Evolutionary conservation across 2,113 vertebrate species (phyloP), one percentile per base, ranked within the genome.

Genomic region (Ondatra zibethicus): DNA sequence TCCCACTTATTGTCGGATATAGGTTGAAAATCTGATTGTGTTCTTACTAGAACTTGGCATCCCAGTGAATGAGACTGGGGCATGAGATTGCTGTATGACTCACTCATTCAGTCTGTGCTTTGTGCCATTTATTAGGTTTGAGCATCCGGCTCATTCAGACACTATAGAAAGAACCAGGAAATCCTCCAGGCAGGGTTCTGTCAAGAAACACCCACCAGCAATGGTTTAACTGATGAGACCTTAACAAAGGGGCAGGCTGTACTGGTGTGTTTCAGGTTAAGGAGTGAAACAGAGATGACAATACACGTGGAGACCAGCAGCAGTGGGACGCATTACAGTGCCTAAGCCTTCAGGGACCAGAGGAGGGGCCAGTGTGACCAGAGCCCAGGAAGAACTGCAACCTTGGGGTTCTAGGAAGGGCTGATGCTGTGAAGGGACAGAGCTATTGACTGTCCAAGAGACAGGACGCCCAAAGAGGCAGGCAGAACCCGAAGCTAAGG

Each of bases 11-110:
- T 87, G 73, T 91, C 66, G 68, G 91, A n/a, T 88, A 87, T 73
- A 92, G 55, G 42, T 72, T 89, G 78, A 52, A 88, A 58, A 65
- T 73, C 90, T 88, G 78, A 96, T 91, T 81, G 52, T n/a, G 42
- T 87, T 87, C 94, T 78, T 78, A 86, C 86, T 91, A 84, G 93
- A 91, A 42, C 68, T 93, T 61, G 70, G 76, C 33, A 55, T 89
- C 33, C 86, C 14, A 61, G 5, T 89, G 88, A 88, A 84, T 47
- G 92, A 91, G 66, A 13, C 45, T 52, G 23, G 92, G 36, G 31
- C 75, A 73, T 61, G 89, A 91, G 68, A 25, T 58, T n/a, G 29
- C 77, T 42, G 23, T 58, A 33, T 81, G 96, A 89, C 66, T 85
- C 70, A 31, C 47, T 76, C n/a, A 36, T 63, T 81, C n/a, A 73